These are phyloP conservation scores for Calidris pygmaea DNA, from an alignment of 2,113 vertebrate species.

Conservation along the genomic window DNA sequence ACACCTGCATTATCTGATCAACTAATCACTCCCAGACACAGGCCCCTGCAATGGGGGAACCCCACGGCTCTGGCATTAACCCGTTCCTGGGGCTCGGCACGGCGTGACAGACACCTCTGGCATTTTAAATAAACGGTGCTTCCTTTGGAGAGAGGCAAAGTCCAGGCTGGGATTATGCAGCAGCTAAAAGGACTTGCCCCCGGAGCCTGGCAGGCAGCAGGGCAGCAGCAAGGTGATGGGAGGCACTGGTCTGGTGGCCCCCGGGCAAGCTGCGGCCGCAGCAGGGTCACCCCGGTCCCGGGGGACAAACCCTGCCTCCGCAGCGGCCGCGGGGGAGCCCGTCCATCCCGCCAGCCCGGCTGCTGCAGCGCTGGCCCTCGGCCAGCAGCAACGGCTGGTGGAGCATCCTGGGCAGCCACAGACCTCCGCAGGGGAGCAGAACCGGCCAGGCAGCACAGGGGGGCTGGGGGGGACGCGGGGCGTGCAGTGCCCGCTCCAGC, in stretches of 20 bases:
- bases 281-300: not conserved
- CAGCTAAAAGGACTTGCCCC: not conserved
- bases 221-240: not conserved
- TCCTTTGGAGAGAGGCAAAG: rapidly evolving
- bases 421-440: not conserved
- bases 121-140: not conserved
- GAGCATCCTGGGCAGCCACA: not conserved
- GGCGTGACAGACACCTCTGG: not conserved
- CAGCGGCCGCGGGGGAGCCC: not conserved
- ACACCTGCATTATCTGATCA: not conserved
- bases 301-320: not conserved
- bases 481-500: not conserved
- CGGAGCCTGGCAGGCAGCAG: not conserved
- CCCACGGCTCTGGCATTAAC: not conserved
- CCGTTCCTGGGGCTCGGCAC: not conserved
- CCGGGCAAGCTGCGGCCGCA: rapidly evolving
- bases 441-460: rapidly evolving
- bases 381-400: not conserved
- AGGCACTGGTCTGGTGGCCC: not conserved
- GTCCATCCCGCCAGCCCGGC: not conserved
- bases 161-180: not conserved
- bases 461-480: not conserved
- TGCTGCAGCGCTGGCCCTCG: not conserved
- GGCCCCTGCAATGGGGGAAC: not conserved
- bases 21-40: not conserved